Evolutionary conservation across 2,113 vertebrate genomes (phyloP).

Genomic region (Sander lucioperca): DNA sequence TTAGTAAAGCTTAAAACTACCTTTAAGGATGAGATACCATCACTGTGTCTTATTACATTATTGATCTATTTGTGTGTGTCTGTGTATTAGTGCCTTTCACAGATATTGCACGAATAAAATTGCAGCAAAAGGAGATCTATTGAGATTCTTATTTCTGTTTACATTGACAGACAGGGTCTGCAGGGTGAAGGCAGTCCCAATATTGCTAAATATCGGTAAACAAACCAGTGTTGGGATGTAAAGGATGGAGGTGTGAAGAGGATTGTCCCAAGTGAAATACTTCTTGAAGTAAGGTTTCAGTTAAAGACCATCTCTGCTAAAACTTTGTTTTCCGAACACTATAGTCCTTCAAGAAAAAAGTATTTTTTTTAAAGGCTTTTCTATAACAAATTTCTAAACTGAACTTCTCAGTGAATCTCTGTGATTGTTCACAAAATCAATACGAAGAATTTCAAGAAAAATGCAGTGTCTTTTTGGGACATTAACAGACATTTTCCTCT

Average conservation of each 20-base stretch:
- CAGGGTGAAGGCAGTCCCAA: background rate
- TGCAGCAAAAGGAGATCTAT: background rate
- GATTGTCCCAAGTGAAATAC: background rate
- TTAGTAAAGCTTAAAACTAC: conserved; percentile 32
- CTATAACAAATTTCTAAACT: background rate
- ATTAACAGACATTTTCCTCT: background rate
- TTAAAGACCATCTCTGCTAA: background rate
- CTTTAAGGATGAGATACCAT: conserved; percentile 35
- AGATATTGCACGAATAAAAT: background rate
- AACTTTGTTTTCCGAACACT: background rate
- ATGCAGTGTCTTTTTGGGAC: conserved; percentile 22
- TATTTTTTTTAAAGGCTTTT: too few species aligned
- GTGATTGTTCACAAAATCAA: conserved; percentile 11
- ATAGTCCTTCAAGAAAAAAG: too few species aligned
- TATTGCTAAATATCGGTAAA: background rate
- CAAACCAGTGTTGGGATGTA: background rate
- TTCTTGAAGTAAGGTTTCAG: background rate
- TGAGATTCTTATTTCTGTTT: background rate
- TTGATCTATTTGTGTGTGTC: conserved; percentile 32
- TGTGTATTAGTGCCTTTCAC: background rate
- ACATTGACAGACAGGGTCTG: conserved; percentile 9
- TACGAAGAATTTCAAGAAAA: conserved; percentile 6
- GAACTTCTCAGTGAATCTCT: background rate
- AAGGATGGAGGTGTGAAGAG: background rate
- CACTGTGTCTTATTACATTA: conserved; percentile 39